Percentiles rank a stretch among this genome's conserved stretches.
Conservation (phyloP, 2,113 vertebrate species). For the Jaculus jaculus region DNA sequence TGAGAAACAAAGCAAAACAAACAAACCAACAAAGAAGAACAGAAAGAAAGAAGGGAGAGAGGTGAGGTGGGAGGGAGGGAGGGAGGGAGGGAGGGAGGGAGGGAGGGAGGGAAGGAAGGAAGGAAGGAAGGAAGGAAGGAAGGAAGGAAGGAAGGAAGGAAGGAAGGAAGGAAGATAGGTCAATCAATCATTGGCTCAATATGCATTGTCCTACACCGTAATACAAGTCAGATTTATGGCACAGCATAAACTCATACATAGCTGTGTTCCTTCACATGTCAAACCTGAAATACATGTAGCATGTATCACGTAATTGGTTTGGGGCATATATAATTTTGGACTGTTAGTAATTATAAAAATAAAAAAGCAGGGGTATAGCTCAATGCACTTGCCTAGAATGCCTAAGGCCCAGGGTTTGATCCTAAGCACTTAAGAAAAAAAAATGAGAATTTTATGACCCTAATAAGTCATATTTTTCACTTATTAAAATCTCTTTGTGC, state of each 20-base stretch:
- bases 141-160: too few species aligned
- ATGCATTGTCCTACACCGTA: not conserved
- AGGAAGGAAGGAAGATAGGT: too few species aligned
- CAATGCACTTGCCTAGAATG: not conserved
- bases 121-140: too few species aligned
- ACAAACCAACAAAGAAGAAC: too few species aligned
- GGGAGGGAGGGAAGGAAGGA: too few species aligned
- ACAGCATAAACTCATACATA: not conserved
- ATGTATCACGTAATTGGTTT: not conserved
- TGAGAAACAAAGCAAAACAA: too few species aligned
- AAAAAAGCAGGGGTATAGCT: not conserved
- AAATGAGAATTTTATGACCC: slow-evolving; percentile 12
- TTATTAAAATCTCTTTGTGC: slow-evolving; percentile 27
- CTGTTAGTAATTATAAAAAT: not conserved
- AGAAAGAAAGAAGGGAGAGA: too few species aligned
- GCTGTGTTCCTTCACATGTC: not conserved
- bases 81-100: too few species aligned
- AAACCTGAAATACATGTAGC: not conserved
- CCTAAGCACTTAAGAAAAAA: not conserved
- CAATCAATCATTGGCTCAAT: not conserved
- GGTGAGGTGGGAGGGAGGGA: too few species aligned
- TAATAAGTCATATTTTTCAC: slow-evolving; percentile 27
- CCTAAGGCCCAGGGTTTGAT: not conserved
- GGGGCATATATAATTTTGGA: slow-evolving; percentile 1
- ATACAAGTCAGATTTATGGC: not conserved